Conservation (phyloP, 1,140 invertebrate species). For the Himalopsyche phryganea region DNA sequence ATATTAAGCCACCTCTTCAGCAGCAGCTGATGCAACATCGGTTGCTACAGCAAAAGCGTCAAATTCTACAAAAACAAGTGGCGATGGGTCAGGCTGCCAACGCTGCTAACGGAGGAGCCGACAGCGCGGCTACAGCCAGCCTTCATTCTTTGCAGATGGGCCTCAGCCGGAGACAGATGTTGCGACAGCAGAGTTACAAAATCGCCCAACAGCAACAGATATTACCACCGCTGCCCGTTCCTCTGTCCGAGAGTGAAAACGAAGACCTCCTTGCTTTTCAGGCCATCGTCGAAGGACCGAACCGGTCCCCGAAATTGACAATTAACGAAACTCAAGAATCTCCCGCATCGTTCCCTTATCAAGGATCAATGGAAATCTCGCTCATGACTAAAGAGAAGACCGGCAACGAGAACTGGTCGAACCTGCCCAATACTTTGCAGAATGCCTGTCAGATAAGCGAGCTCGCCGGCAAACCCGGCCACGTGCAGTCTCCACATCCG, state of each 20-base stretch:
- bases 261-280: slow-evolving; percentile 60
- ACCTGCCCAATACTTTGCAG: slow-evolving; percentile 56
- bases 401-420: slow-evolving; percentile 57
- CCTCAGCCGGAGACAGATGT: slow-evolving; percentile 64
- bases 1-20: slow-evolving; percentile 61
- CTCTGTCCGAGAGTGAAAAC: slow-evolving; percentile 56
- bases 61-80: slow-evolving; percentile 76
- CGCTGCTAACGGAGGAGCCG: slow-evolving; percentile 42
- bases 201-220: slow-evolving; percentile 73
- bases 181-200: slow-evolving; percentile 75
- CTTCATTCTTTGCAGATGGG: slow-evolving; percentile 50
- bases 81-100: slow-evolving; percentile 51
- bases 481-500: slow-evolving; percentile 27
- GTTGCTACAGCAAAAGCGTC: slow-evolving; percentile 73
- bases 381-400: slow-evolving; percentile 50
- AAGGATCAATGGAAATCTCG: slow-evolving; percentile 52
- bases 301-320: slow-evolving; percentile 42
- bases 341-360: slow-evolving; percentile 43
- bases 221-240: slow-evolving; percentile 55
- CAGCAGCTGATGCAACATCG: slow-evolving; percentile 76
- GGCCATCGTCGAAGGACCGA: slow-evolving; percentile 53
- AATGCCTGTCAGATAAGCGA: slow-evolving; percentile 60
- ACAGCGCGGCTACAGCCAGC: slow-evolving; percentile 40
- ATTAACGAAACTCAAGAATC: slow-evolving; percentile 42
- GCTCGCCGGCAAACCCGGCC: slow-evolving; percentile 40